Conservation (phyloP, 2,113 vertebrate species). For the Pitta sordida region DNA sequence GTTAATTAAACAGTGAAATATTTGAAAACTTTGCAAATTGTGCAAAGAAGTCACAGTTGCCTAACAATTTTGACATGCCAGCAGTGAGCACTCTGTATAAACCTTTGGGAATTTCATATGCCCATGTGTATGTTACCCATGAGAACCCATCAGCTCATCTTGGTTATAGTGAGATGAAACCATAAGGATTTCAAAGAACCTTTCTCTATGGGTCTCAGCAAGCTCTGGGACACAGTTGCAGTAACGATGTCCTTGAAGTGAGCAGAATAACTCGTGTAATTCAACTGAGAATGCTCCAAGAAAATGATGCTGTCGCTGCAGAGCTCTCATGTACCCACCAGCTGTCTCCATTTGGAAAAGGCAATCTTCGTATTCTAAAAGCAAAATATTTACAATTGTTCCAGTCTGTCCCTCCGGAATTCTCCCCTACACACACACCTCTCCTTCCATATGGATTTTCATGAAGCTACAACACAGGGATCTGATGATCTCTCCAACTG, state of each 20-base stretch:
- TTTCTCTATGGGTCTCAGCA: background rate
- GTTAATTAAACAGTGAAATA: conserved; percentile 9
- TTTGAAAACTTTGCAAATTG: background rate
- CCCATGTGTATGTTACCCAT: background rate
- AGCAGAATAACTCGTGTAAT: background rate
- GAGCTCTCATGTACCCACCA: background rate
- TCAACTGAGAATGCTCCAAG: background rate
- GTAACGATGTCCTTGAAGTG: background rate
- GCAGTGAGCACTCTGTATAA: background rate
- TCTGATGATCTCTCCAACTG: background rate
- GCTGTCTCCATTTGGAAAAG: conserved; percentile 40
- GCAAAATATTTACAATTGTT: conserved; percentile 54
- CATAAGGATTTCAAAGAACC: conserved; percentile 12
- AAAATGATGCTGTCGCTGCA: conserved; percentile 14
- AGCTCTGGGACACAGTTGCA: background rate
- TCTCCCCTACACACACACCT: background rate
- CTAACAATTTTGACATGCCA: background rate
- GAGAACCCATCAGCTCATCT: background rate
- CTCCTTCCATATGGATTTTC: background rate
- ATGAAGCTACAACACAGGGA: background rate
- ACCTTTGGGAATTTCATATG: background rate
- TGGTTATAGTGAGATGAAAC: background rate
- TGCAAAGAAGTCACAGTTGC: background rate
- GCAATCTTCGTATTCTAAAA: background rate
- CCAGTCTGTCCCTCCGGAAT: conserved; percentile 22